phyloP scores from a whole-genome alignment of 2,797 vertebrate genomes.

The Aphelocoma californica region DNA sequence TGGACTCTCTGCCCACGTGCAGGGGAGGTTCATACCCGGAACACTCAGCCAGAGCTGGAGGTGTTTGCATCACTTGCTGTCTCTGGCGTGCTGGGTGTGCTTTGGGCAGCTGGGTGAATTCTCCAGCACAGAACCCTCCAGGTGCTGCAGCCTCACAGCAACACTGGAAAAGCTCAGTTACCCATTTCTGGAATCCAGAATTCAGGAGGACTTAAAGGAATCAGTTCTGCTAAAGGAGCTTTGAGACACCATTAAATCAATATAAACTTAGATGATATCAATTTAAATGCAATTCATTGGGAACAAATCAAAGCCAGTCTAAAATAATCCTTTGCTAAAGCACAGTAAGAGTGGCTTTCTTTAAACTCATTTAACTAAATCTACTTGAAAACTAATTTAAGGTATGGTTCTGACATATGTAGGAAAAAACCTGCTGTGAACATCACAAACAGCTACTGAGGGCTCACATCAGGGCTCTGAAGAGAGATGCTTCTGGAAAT shows the following conservation, averaged over 20 bases:
- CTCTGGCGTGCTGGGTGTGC: background rate
- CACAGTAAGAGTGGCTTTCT: background rate
- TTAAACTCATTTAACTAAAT: background rate
- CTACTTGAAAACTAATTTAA: constrained; percentile 5
- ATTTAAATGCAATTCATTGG: background rate
- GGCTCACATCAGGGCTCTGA: background rate
- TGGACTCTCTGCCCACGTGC: background rate
- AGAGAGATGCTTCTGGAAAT: background rate
- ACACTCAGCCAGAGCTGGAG: background rate
- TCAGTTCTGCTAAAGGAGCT: background rate
- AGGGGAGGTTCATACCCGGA: background rate
- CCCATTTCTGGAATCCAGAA: background rate
- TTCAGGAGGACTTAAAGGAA: background rate
- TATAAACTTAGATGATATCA: background rate
- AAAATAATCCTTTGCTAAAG: constrained; percentile 3
- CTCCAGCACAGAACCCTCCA: background rate
- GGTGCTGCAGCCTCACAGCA: background rate
- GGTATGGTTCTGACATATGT: background rate
- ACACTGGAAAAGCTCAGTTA: background rate
- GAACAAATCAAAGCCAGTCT: background rate
- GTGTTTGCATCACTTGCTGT: background rate
- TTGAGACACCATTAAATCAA: background rate
- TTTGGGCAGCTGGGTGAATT: background rate
- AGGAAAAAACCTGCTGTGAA: background rate
- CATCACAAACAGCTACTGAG: background rate